Evolutionary conservation across 2,888 invertebrate genomes (phyloP), one percentile per base, ranked within the genome.

Genomic region (Tipula lateralis): DNA sequence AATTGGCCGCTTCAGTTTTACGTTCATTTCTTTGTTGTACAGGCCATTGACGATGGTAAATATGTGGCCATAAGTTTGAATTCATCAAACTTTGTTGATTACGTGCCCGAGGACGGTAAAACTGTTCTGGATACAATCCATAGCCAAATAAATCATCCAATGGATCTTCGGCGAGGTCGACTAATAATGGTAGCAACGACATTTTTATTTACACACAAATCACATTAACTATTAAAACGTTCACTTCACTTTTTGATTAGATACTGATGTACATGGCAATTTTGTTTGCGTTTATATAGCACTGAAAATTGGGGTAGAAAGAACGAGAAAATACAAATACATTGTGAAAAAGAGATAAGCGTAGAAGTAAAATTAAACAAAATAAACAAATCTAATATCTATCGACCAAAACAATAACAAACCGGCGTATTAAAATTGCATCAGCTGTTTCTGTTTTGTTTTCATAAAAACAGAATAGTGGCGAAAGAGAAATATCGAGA

Each of bases 171-270:
- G 16, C n/a, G 44, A 44, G 16, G 9, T n/a, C 16, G 16, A 44
- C n/a, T 50, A 50, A 66, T 24, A 24, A 24, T 66, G 66, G 66
- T 24, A 24, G 7, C 24, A 66, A 24, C 9, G 66, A 24, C 66
- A 66, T 66, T 66, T 66, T 66, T n/a, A n/a, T 92, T 39, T 39
- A 39, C 9, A n/a, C 39, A 39, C 9, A 39, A 32, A 32, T 32
- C 32, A 32, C 32, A 5, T 32, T 32, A 32, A n/a, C 13, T 39
- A 13, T 39, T 5, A 13, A 6, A 39, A 39, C 13, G 1, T 2
- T 13, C 13, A 13, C 13, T 39, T 39, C 39, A 39, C 39, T 39
- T 13, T 39, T 39, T 13, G 13, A 39, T 13, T 39, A 13, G 3
- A 39, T 39, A 13, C 39, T n/a, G n/a, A n/a, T n/a, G n/a, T n/a